These are phyloP conservation scores for Merops nubicus DNA, from an alignment of 2,113 vertebrate genomes.

Conservation along the genomic window DNA sequence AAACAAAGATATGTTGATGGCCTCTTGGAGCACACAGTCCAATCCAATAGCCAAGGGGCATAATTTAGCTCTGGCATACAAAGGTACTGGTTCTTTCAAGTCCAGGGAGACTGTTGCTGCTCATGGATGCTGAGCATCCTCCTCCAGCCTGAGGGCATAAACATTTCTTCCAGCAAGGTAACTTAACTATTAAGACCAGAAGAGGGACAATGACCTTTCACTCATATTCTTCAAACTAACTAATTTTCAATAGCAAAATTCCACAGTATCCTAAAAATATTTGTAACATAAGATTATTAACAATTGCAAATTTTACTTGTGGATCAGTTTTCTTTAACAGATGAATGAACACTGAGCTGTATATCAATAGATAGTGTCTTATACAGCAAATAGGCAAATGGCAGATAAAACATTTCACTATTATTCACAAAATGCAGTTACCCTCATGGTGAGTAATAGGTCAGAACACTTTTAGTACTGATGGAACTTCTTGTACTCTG, in stretches of 20 bases:
- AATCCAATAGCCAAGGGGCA: neutral
- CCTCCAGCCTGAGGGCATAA: neutral
- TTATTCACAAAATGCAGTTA: neutral
- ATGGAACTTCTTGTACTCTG: neutral
- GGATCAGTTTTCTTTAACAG: neutral
- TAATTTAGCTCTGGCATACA: neutral
- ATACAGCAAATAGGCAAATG: neutral
- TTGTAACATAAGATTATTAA: neutral
- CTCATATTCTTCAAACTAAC: neutral
- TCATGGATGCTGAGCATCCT: neutral
- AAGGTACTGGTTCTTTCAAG: neutral
- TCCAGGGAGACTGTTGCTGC: neutral
- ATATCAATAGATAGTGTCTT: neutral
- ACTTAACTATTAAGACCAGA: neutral
- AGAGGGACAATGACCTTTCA: neutral
- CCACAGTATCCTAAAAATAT: neutral
- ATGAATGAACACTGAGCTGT: neutral
- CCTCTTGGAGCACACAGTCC: neutral
- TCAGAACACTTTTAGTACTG: neutral
- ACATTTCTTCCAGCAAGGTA: neutral
- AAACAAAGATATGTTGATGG: neutral
- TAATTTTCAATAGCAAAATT: neutral
- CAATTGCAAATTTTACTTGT: neutral
- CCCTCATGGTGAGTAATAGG: neutral
- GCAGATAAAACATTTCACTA: neutral